Percentiles rank a stretch among this genome's conserved stretches.
These are phyloP conservation scores for Scrobipalpa atriplicella DNA, from an alignment of 2,888 invertebrate species.

Conservation along the genomic window DNA sequence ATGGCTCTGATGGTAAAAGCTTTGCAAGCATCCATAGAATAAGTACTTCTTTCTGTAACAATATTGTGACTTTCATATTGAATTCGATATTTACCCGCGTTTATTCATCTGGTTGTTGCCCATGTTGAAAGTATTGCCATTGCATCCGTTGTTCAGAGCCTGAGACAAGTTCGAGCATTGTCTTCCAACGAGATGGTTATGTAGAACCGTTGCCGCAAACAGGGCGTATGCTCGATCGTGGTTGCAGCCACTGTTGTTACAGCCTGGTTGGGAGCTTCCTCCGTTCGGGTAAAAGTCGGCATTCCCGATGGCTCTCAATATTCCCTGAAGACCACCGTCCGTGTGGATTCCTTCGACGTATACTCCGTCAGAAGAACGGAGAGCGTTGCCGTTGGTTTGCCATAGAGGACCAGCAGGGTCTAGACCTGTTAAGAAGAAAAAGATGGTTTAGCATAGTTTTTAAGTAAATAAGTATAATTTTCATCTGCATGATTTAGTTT, in stretches of 20 bases:
- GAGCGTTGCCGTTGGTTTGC: slow-evolving; percentile 43
- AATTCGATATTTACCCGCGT: too few species aligned
- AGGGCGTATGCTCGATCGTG: slow-evolving; percentile 60
- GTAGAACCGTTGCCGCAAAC: slow-evolving; percentile 58
- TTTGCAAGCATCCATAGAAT: too few species aligned
- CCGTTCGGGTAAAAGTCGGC: slow-evolving; percentile 56
- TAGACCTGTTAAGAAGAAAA: slow-evolving; percentile 41
- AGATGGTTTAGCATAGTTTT: neutral
- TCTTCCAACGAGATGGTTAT: slow-evolving; percentile 7
- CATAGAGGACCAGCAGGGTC: slow-evolving; percentile 59
- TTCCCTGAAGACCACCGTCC: slow-evolving; percentile 51
- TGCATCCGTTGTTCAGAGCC: neutral
- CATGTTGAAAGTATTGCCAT: too few species aligned
- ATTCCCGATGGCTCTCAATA: slow-evolving; percentile 46
- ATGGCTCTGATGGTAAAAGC: too few species aligned
- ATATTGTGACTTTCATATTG: too few species aligned
- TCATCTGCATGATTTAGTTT: neutral
- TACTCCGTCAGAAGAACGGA: slow-evolving; percentile 42
- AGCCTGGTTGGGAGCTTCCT: slow-evolving; percentile 50
- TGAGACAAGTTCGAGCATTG: neutral
- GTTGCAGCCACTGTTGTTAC: slow-evolving; percentile 55
- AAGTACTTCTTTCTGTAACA: too few species aligned
- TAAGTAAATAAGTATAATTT: neutral
- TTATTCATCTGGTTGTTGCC: neutral
- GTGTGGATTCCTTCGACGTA: slow-evolving; percentile 57